These are phyloP conservation scores for Archocentrus centrarchus DNA, from an alignment of 2,113 vertebrate genomes.

Conservation along the genomic window DNA sequence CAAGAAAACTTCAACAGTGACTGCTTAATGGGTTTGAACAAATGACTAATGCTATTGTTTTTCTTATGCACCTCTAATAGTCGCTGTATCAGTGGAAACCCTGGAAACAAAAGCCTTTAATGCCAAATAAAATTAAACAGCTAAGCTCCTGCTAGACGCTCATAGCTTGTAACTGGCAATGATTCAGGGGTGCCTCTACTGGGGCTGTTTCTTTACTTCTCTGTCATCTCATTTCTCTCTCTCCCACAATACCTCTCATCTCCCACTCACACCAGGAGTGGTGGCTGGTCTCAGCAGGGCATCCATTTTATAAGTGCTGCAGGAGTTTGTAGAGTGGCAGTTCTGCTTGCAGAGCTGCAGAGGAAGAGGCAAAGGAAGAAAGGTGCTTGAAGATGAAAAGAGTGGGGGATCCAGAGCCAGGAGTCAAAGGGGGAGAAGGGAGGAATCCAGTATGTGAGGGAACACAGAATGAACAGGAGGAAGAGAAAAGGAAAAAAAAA, in stretches of 20 bases:
- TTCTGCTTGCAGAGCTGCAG: slow-evolving; percentile 22
- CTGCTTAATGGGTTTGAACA: slow-evolving; percentile 15
- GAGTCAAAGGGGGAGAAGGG: neutral
- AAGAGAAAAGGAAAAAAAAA: slow-evolving; percentile 2
- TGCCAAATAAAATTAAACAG: slow-evolving; percentile 48
- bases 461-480: neutral
- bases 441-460: neutral
- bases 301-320: slow-evolving; percentile 64
- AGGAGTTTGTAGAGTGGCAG: slow-evolving; percentile 57
- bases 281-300: slow-evolving; percentile 62
- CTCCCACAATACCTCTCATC: slow-evolving; percentile 42
- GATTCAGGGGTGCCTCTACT: slow-evolving; percentile 41
- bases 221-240: slow-evolving; percentile 26
- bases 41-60: slow-evolving; percentile 15
- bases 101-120: slow-evolving; percentile 40
- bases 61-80: neutral
- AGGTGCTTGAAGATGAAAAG: slow-evolving; percentile 24
- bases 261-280: slow-evolving; percentile 53
- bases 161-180: slow-evolving; percentile 25
- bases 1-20: neutral
- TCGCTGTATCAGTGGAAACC: neutral
- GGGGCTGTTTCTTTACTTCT: slow-evolving; percentile 20
- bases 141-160: slow-evolving; percentile 22
- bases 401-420: neutral
- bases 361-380: slow-evolving; percentile 13